Evolutionary conservation across 2,113 vertebrate species (phyloP), one percentile per base, ranked within the genome.

Genomic region (Amphiprion percula): DNA sequence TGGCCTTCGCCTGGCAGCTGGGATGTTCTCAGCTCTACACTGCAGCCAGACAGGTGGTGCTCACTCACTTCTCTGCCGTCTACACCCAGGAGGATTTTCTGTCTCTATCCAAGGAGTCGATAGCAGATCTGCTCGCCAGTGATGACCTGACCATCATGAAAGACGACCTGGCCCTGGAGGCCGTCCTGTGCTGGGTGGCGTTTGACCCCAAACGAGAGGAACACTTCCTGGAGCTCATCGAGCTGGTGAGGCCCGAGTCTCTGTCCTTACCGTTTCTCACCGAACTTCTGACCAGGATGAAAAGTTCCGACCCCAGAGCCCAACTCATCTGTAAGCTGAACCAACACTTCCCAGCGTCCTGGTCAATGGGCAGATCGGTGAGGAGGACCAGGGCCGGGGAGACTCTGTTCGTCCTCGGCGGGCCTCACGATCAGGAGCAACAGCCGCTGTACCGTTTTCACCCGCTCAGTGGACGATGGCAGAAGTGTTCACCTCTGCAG

Each of bases 111-210:
- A 96, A 96, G 21, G 95, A 96, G 65, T 81, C 64, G 1, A 67
- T 98, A 62, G 82, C 93, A 46, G 86, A 93, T 67, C 89, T 97
- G 17, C 90, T 98, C 0, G 94, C 89, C 56, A 96, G 94, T 0
- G 94, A 97, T 15, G 93, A 96, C 21, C 94, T 97, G 24, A 94
- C 94, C 0, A 91, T 96, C 61, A 39, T 73, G 0, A 94, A 72
- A 41, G 97, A 98, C 53, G 97, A 98, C 69, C 37, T 93, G 60
- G 95, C 94, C 30, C 92, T 98, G 33, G 96, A 98, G 26, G 93
- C 95, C 1, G 61, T 89, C 44, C 56, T 96, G 56, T 94, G 88
- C n/a, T 98, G 97, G 97, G 92, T 92, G 21, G 91, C 89, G 21
- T 94, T 95, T 68, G 95, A 97, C 63, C 80, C 86, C 8, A 85